These are phyloP conservation scores for Polydrusus pterygomalis DNA, from an alignment of 2,888 invertebrate genomes.

Conservation along the genomic window DNA sequence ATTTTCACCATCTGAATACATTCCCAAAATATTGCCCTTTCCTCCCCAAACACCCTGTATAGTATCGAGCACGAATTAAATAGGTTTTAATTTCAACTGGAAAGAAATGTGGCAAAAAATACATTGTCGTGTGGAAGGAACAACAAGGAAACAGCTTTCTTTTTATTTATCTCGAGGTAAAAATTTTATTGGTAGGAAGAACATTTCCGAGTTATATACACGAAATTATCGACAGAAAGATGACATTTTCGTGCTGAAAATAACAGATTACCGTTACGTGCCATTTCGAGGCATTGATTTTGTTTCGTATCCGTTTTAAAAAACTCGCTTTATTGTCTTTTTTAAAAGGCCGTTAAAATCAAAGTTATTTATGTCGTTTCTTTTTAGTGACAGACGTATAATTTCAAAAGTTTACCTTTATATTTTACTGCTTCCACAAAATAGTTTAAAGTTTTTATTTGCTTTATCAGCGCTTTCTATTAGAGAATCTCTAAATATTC, in stretches of 20 bases:
- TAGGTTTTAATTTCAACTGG: neutral
- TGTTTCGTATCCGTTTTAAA: conserved; percentile 16
- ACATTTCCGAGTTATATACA: conserved; percentile 24
- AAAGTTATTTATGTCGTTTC: neutral
- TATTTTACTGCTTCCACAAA: too few species aligned
- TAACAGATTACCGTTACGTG: conserved; percentile 42
- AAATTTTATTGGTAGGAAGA: conserved; percentile 28
- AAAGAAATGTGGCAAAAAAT: too few species aligned
- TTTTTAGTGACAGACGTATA: neutral
- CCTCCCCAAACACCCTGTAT: too few species aligned
- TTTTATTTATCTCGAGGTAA: conserved; percentile 13
- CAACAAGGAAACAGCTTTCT: too few species aligned
- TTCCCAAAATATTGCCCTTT: too few species aligned
- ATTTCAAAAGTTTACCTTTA: too few species aligned
- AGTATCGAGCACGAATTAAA: neutral
- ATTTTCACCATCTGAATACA: too few species aligned
- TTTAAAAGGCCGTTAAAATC: neutral
- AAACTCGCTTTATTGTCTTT: neutral
- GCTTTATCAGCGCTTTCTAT: neutral
- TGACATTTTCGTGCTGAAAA: conserved; percentile 45
- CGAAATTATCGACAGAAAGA: conserved; percentile 41
- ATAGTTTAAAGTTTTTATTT: too few species aligned
- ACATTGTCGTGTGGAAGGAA: too few species aligned
- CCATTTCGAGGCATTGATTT: conserved; percentile 28
- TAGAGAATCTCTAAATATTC: too few species aligned